These are phyloP conservation scores for Pantala flavescens DNA, from an alignment of 1,140 invertebrate species.

Conservation along the genomic window DNA sequence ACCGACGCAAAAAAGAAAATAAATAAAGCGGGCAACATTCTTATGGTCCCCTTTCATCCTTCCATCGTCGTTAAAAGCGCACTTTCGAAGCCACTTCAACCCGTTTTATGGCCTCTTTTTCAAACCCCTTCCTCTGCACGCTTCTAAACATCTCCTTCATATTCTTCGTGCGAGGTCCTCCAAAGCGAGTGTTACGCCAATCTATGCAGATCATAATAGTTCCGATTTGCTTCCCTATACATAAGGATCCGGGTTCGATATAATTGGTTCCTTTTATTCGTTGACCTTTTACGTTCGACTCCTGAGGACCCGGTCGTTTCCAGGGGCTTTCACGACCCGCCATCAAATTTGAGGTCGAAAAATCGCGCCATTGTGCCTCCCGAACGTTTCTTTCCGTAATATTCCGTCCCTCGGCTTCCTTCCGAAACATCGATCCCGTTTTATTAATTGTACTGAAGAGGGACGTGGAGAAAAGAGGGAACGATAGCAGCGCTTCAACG, in stretches of 20 bases:
- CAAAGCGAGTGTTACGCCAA: too few relatives aligned
- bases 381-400: not conserved
- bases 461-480: not conserved
- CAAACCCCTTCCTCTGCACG: not conserved
- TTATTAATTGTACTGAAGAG: too few relatives aligned
- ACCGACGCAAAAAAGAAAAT: not conserved
- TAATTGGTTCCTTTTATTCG: not conserved
- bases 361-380: not conserved
- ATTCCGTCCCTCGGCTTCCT: too few relatives aligned
- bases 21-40: not conserved
- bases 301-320: not conserved
- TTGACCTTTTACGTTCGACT: not conserved
- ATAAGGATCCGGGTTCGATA: not conserved
- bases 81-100: not conserved
- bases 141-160: not conserved
- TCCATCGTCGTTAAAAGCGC: not conserved
- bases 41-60: not conserved
- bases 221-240: not conserved
- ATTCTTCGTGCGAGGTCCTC: too few relatives aligned
- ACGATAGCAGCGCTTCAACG: not conserved
- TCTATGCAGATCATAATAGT: too few relatives aligned
- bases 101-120: not conserved
- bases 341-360: not conserved
- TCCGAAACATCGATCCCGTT: too few relatives aligned
- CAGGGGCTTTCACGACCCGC: not conserved